phyloP scores from a whole-genome alignment of 2,888 invertebrate genomes.

The Thyatira batis region DNA sequence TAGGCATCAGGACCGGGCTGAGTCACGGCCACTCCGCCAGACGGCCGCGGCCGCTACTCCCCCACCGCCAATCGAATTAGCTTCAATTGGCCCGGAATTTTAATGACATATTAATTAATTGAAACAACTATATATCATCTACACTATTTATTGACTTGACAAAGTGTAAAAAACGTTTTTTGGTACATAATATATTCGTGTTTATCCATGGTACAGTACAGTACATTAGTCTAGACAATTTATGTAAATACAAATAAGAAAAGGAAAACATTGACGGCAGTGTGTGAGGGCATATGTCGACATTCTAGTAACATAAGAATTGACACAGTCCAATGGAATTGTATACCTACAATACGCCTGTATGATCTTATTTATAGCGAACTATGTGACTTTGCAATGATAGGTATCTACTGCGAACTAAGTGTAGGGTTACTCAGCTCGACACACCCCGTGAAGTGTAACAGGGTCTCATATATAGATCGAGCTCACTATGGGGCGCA shows the following conservation, averaged over 20 bases:
- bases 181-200: conserved; percentile 57
- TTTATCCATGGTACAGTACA: conserved; percentile 49
- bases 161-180: conserved; percentile 67
- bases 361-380: conserved; percentile 41
- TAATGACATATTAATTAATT: conserved; percentile 76
- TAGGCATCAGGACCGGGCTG: conserved; percentile 44
- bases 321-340: conserved; percentile 84
- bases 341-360: conserved; percentile 71
- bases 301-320: conserved; percentile 85
- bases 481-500: conserved; percentile 68
- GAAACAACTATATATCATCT: conserved; percentile 73
- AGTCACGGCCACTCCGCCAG: conserved; percentile 44
- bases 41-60: conserved; percentile 32
- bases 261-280: conserved; percentile 62
- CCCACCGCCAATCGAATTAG: conserved; percentile 57
- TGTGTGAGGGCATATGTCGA: conserved; percentile 82
- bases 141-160: conserved; percentile 72
- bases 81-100: conserved; percentile 72
- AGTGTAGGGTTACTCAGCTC: conserved; percentile 57
- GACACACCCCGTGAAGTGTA: conserved; percentile 66
- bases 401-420: conserved; percentile 52
- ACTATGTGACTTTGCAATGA: conserved; percentile 1
- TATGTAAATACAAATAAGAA: conserved; percentile 47
- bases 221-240: conserved; percentile 38
- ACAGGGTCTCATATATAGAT: conserved; percentile 76